A percentile compares a stretch with the other conserved stretches of the same genome.
Conservation (phyloP, 2,113 vertebrate genomes). For the mouse (Mus musculus) region GRCm39 chr16:24021001-24021500, state of each 20-base stretch:
- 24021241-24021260: not conserved
- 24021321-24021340: not conserved
- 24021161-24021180: not conserved
- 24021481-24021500: not conserved
- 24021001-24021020: not conserved
- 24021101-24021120: not conserved
- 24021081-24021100: not conserved
- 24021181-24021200: not conserved
- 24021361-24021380: not conserved
- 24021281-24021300: not conserved
- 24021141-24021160: not conserved
- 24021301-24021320: not conserved
- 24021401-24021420: not conserved
- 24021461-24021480: not conserved
- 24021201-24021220: not conserved
- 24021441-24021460: not conserved
- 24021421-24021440: not conserved
- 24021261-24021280: not conserved
- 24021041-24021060: not conserved
- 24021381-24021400: not conserved
- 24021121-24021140: not conserved
- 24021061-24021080: not conserved
- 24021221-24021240: not conserved
- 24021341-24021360: not conserved
- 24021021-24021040: not conserved